Evolutionary conservation across 2,888 invertebrate species (phyloP).

Genomic region (Eremobia ochroleuca): DNA sequence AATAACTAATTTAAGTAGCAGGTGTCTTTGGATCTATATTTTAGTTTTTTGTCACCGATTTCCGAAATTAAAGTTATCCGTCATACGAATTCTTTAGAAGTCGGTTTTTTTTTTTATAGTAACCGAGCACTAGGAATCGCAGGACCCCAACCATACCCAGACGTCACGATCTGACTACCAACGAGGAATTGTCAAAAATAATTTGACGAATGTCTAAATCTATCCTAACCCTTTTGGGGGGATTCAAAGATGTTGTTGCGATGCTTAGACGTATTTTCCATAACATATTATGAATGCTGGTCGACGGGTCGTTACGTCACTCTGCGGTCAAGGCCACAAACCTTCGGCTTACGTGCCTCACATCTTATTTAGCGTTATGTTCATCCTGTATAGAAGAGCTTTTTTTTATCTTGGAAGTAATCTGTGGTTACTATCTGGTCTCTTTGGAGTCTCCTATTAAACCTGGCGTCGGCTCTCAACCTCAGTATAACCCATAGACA

Average conservation of each 20-base stretch:
- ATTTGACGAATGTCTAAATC: neutral
- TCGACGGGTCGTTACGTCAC: slow-evolving; percentile 7
- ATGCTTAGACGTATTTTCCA: slow-evolving; percentile 2
- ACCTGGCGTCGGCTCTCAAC: too few relatives aligned
- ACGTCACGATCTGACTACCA: neutral
- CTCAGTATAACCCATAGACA: too few relatives aligned
- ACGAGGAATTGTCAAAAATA: neutral
- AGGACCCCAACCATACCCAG: too few relatives aligned
- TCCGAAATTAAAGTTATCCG: too few relatives aligned
- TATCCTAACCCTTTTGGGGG: neutral
- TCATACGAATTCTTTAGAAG: too few relatives aligned
- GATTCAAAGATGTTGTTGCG: neutral
- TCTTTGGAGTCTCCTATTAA: neutral
- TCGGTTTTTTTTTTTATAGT: too few relatives aligned
- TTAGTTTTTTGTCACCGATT: too few relatives aligned
- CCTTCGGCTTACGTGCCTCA: too few relatives aligned
- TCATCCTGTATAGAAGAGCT: neutral
- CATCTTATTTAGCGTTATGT: neutral
- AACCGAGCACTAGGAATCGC: too few relatives aligned
- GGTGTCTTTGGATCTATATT: too few relatives aligned
- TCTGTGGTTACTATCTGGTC: neutral
- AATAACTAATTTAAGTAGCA: too few relatives aligned
- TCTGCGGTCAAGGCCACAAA: neutral
- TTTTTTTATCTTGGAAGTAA: neutral
- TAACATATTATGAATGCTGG: neutral